phyloP scores from a whole-genome alignment of 2,797 vertebrate genomes.

The Ctenosaura bakeri region DNA sequence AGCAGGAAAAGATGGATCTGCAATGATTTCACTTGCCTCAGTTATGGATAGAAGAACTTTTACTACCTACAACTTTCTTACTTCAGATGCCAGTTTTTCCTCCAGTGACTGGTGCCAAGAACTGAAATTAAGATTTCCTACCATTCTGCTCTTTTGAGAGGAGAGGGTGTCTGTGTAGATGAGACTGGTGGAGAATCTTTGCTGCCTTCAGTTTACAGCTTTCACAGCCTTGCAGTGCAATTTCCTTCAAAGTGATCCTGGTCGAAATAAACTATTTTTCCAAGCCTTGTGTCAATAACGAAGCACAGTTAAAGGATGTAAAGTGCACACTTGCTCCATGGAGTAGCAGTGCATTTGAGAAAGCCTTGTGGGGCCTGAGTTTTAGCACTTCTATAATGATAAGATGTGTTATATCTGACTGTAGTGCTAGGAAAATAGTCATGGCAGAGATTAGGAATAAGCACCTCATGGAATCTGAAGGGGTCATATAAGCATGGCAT shows the following conservation, averaged over 20 bases:
- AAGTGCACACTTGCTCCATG: background rate
- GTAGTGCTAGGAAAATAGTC: background rate
- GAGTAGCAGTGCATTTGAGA: background rate
- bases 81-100: background rate
- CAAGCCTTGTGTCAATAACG: slow-evolving; percentile 12
- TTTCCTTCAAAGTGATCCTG: slow-evolving; percentile 18
- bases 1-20: slow-evolving; percentile 77
- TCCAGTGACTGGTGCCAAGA: background rate
- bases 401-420: no score
- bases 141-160: background rate
- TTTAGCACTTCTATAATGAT: background rate
- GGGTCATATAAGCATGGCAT: background rate
- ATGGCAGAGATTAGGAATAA: background rate
- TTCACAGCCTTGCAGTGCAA: background rate
- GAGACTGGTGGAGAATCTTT: background rate
- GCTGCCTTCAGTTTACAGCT: background rate
- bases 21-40: slow-evolving; percentile 61
- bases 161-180: background rate
- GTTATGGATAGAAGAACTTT: background rate
- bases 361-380: no score
- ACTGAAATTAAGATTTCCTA: background rate
- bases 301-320: background rate
- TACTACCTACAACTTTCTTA: background rate
- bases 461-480: background rate
- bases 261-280: slow-evolving; percentile 63